These are phyloP conservation scores for Eonycteris spelaea DNA, from an alignment of 2,113 vertebrate species.

Conservation along the genomic window DNA sequence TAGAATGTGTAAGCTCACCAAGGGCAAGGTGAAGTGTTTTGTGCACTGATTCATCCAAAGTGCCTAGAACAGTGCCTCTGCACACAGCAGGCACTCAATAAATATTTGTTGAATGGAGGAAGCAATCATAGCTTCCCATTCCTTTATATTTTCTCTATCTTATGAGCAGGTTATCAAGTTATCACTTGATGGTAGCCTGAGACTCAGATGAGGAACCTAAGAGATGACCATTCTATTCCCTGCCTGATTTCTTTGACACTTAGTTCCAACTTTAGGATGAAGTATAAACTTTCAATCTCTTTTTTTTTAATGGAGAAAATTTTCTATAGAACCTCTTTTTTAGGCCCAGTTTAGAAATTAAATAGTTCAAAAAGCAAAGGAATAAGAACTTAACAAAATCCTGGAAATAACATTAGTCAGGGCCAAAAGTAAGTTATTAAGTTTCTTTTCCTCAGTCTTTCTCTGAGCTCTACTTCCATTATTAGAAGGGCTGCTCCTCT, in stretches of 20 bases:
- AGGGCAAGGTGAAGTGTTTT: background rate
- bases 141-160: background rate
- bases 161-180: background rate
- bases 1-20: background rate
- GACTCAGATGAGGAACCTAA: background rate
- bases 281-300: background rate
- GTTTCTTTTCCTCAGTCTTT: background rate
- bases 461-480: background rate
- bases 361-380: background rate
- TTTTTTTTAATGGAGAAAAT: background rate
- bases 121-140: background rate
- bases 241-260: constrained; percentile 9
- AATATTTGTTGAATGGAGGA: background rate
- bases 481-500: background rate
- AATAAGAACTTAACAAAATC: constrained; percentile 19
- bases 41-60: background rate
- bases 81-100: background rate
- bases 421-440: background rate
- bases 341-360: background rate
- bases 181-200: background rate
- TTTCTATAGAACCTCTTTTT: background rate
- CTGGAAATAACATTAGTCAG: constrained; percentile 20
- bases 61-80: background rate
- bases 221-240: background rate
- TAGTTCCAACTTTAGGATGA: background rate